Conservation (phyloP, 2,888 invertebrate species). For the Tachina fera region DNA sequence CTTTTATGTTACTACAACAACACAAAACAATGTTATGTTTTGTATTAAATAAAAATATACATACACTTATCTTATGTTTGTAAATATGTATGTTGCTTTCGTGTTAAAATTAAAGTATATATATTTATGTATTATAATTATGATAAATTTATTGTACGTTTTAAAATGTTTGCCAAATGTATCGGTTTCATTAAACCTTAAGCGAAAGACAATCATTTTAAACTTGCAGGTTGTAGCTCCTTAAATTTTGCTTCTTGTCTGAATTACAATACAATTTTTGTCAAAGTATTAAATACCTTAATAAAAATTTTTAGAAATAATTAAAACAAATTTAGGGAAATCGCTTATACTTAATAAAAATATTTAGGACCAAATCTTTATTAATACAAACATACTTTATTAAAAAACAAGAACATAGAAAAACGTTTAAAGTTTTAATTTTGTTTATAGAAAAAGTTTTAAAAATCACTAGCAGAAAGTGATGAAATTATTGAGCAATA, state of each 20-base stretch:
- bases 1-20: not conserved
- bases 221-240: slow-evolving; percentile 18
- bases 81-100: slow-evolving; percentile 48
- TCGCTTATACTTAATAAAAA: not conserved
- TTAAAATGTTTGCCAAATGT: slow-evolving; percentile 27
- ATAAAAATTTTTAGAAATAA: not conserved
- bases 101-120: slow-evolving; percentile 3
- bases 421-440: not conserved
- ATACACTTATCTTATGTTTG: slow-evolving; percentile 8
- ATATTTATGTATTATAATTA: slow-evolving; percentile 3
- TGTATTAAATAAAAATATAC: not conserved
- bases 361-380: not conserved
- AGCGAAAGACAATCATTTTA: slow-evolving; percentile 53
- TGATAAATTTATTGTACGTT: slow-evolving; percentile 6
- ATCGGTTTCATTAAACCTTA: slow-evolving; percentile 25
- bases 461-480: not conserved
- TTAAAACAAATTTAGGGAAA: not conserved
- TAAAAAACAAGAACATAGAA: not conserved
- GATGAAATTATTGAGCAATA: not conserved
- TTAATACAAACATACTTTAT: not conserved
- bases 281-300: not conserved
- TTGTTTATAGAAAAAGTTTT: not conserved
- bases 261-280: not conserved
- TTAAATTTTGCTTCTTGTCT: not conserved
- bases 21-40: not conserved